phyloP scores from a whole-genome alignment of 2,113 vertebrate species.

The Misgurnus mizolepis region DNA sequence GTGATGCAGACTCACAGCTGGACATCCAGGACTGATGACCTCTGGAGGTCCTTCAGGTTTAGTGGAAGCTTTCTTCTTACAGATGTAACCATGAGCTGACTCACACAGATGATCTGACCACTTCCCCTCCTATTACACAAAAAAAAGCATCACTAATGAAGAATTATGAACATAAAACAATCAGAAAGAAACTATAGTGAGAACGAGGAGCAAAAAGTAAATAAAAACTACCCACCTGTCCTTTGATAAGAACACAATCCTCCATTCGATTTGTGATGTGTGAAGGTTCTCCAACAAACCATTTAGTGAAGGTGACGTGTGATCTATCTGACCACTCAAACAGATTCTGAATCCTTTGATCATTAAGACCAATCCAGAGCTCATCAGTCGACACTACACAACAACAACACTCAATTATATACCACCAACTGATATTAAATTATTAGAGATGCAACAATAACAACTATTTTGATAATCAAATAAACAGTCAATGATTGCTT shows the following conservation, averaged over 20 bases:
- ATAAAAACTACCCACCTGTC: constrained; percentile 76
- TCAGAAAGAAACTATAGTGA: neutral
- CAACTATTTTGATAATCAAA: too few relatives aligned
- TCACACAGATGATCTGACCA: constrained; percentile 91
- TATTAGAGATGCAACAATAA: too few relatives aligned
- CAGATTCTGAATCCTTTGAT: constrained; percentile 85
- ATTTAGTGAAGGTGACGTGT: constrained; percentile 87
- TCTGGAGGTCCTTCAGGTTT: constrained; percentile 63
- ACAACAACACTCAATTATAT: neutral
- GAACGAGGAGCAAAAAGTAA: neutral
- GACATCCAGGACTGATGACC: constrained; percentile 76
- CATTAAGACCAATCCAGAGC: constrained; percentile 93
- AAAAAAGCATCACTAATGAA: neutral
- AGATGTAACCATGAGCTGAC: constrained; percentile 81
- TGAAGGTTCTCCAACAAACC: constrained; percentile 87
- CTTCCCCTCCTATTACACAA: constrained; percentile 77
- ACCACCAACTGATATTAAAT: too few relatives aligned
- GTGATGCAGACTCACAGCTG: constrained; percentile 73
- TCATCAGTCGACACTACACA: constrained; percentile 78
- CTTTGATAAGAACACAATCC: constrained; percentile 89
- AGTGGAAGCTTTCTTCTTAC: constrained; percentile 83
- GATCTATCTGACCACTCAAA: constrained; percentile 93
- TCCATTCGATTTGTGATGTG: constrained; percentile 84
- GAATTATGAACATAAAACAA: neutral
- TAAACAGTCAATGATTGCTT: too few relatives aligned